Percentiles rank a stretch among this genome's conserved stretches.
Conservation (phyloP, 2,797 vertebrate species). For the Falco novaeseelandiae region DNA sequence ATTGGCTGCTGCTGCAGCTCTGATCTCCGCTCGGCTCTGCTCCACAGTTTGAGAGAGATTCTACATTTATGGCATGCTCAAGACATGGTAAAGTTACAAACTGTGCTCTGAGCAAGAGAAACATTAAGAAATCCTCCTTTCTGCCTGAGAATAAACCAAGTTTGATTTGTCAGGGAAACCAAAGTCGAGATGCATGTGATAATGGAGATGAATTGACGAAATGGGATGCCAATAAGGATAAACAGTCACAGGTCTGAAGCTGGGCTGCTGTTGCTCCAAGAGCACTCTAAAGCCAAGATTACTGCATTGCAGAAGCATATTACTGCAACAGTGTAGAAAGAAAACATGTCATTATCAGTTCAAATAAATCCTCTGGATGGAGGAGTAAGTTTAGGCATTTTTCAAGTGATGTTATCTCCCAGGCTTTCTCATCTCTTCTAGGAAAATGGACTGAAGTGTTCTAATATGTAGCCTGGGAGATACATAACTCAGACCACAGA, state of each 20-base stretch:
- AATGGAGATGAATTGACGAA: constrained; percentile 36
- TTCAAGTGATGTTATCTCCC: neutral
- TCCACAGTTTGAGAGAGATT: constrained; percentile 20
- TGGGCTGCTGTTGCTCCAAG: neutral
- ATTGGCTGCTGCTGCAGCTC: neutral
- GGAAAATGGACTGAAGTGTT: neutral
- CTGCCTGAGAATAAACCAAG: constrained; percentile 41
- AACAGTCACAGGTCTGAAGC: constrained; percentile 40
- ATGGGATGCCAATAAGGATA: constrained; percentile 4
- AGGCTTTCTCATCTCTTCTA: neutral
- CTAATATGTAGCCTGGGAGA: neutral
- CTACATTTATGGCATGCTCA: neutral
- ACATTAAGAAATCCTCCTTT: constrained; percentile 47
- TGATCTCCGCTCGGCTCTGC: neutral
- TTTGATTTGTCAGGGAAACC: constrained; percentile 65
- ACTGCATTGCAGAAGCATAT: neutral
- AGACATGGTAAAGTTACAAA: constrained; percentile 3
- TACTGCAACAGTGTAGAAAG: neutral
- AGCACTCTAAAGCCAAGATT: neutral
- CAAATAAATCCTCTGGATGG: neutral
- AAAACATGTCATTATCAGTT: neutral
- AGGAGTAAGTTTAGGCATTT: neutral
- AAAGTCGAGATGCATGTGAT: constrained; percentile 33
- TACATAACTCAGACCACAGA: neutral
- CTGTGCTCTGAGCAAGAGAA: constrained; percentile 19